Percentiles rank a stretch among this genome's conserved stretches.
These are phyloP conservation scores for Epizoanthus stellaris DNA, from an alignment of 92 coral and sea anemone genomes.

Conservation along the genomic window DNA sequence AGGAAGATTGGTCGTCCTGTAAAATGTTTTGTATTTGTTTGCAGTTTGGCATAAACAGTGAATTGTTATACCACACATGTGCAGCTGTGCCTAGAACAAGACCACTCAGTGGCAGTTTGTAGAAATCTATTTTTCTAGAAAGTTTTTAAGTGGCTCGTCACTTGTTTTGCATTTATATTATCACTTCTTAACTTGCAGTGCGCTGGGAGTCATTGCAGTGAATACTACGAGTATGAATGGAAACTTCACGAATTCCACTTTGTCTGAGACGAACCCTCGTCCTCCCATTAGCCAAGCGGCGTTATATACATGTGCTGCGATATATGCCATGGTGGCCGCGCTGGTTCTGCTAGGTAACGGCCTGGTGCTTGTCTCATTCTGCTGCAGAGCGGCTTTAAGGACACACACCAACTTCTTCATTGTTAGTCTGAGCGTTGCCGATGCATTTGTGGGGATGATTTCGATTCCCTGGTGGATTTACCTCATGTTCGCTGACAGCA, in stretches of 20 bases:
- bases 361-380: slow-evolving; percentile 67
- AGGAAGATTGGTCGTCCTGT: too few species aligned
- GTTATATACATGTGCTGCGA: slow-evolving; percentile 50
- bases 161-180: neutral
- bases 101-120: too few species aligned
- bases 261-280: neutral
- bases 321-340: slow-evolving; percentile 54
- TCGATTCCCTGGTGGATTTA: slow-evolving; percentile 79
- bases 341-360: slow-evolving; percentile 63
- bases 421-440: slow-evolving; percentile 74
- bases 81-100: too few species aligned
- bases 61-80: too few species aligned
- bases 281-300: neutral
- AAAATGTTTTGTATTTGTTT: neutral
- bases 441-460: slow-evolving; percentile 68
- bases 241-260: neutral
- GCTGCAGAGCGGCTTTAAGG: slow-evolving; percentile 57
- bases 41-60: neutral
- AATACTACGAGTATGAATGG: neutral
- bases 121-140: neutral
- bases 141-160: neutral
- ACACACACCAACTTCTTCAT: slow-evolving; percentile 76
- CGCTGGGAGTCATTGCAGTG: neutral
- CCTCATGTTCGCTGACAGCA: slow-evolving; percentile 47
- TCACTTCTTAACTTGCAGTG: neutral